Conservation (phyloP, 2,797 vertebrate genomes). For the Mico argentatus region DNA sequence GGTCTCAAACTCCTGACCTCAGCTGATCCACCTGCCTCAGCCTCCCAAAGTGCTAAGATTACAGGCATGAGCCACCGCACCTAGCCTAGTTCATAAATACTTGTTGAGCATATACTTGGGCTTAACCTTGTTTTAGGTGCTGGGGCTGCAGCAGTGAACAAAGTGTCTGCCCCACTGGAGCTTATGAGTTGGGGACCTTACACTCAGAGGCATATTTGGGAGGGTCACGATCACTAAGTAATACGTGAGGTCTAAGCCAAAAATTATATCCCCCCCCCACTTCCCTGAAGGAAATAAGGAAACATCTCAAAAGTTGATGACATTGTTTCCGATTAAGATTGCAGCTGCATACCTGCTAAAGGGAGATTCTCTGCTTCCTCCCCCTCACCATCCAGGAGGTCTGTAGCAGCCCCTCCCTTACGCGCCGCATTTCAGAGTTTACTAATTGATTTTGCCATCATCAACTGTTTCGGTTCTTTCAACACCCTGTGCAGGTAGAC, state of each 20-base stretch:
- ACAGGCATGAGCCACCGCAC: too few species aligned
- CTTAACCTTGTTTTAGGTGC: background rate
- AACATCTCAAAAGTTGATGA: background rate
- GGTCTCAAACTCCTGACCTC: too few species aligned
- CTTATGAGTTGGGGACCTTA: background rate
- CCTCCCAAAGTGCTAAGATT: too few species aligned
- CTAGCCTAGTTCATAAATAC: background rate
- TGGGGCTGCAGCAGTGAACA: background rate
- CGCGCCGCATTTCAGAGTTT: fast-evolving
- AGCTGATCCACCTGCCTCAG: too few species aligned
- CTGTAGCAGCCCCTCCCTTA: fast-evolving
- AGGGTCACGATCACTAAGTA: background rate
- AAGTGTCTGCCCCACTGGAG: background rate
- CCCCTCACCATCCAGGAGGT: fast-evolving
- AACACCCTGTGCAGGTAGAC: background rate
- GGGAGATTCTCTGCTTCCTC: background rate
- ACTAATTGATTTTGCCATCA: too few species aligned
- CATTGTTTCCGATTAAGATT: background rate
- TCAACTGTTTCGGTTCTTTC: background rate
- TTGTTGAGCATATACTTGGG: background rate
- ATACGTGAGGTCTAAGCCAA: background rate
- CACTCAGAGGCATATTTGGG: background rate
- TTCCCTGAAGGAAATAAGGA: background rate
- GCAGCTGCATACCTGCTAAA: background rate
- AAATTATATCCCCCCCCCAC: background rate